Percentiles rank a stretch among this genome's conserved stretches.
Conservation (phyloP, 2,797 vertebrate species). For the Falco rusticolus region DNA sequence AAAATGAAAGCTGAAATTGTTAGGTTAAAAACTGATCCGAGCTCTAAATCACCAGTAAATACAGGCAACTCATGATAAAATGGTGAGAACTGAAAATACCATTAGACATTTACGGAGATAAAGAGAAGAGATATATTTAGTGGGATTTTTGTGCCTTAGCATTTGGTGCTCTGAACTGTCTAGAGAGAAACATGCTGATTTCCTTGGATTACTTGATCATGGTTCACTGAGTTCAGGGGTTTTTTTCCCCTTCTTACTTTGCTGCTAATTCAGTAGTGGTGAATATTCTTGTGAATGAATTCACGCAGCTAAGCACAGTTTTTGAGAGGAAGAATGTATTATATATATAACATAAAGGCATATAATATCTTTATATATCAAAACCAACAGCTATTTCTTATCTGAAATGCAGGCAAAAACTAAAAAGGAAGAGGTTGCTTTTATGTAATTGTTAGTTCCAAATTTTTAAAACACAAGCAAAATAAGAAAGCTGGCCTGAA, state of each 20-base stretch:
- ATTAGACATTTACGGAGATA: not conserved
- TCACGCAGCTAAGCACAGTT: not conserved
- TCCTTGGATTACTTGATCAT: constrained; percentile 53
- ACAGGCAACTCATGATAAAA: not conserved
- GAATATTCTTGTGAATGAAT: constrained; percentile 27
- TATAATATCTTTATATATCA: not conserved
- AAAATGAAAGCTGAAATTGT: not conserved
- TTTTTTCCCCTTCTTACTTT: not conserved
- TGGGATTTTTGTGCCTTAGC: constrained; percentile 32
- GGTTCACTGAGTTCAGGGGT: constrained; percentile 66
- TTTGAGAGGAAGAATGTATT: not conserved
- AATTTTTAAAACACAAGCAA: not conserved
- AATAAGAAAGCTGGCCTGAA: not conserved
- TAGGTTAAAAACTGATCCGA: constrained; percentile 30
- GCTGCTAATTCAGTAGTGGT: constrained; percentile 7
- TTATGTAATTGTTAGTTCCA: not conserved
- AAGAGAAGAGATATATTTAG: constrained; percentile 21
- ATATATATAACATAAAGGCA: too few species aligned
- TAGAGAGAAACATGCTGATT: constrained; percentile 58
- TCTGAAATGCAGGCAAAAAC: not conserved
- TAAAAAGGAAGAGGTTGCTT: not conserved
- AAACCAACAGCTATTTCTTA: not conserved
- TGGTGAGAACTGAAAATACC: not conserved
- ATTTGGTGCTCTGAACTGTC: constrained; percentile 35
- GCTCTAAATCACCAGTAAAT: constrained; percentile 52